Evolutionary conservation across 2,888 invertebrate species (phyloP).

Genomic region (Antheraea yamamai): DNA sequence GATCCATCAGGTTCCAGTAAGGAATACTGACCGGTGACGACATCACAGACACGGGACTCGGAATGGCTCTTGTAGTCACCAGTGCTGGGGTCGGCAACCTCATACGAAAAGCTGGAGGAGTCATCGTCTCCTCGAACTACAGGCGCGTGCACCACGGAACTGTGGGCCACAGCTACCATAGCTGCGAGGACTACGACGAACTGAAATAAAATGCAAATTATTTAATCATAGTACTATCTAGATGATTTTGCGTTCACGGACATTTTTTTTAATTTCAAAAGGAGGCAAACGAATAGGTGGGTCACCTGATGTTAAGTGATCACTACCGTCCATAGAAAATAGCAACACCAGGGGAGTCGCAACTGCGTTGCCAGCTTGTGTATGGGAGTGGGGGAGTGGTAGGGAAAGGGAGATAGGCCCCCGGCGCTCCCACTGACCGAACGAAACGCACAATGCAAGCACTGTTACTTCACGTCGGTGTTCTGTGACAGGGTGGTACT

Average conservation of each 20-base stretch:
- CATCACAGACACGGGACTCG: constrained; percentile 74
- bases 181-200: constrained; percentile 64
- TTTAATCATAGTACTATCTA: not conserved
- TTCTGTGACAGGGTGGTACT: too few species aligned
- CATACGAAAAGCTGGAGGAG: constrained; percentile 74
- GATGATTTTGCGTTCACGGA: not conserved
- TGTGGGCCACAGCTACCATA: constrained; percentile 57
- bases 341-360: too few species aligned
- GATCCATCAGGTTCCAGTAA: constrained; percentile 79
- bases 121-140: constrained; percentile 57
- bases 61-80: constrained; percentile 81
- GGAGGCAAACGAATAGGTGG: too few species aligned
- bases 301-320: too few species aligned
- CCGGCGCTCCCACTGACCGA: too few species aligned
- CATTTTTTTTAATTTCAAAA: too few species aligned
- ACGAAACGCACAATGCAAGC: too few species aligned
- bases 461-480: too few species aligned
- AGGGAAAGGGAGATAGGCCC: too few species aligned
- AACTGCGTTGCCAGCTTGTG: too few species aligned
- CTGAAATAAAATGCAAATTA: constrained; percentile 42
- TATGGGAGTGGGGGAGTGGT: too few species aligned
- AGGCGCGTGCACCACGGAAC: constrained; percentile 56
- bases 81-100: constrained; percentile 79
- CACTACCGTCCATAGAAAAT: too few species aligned
- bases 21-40: constrained; percentile 79